phyloP scores from a whole-genome alignment of 2,888 invertebrate species.

The Apodemia hepburni region DNA sequence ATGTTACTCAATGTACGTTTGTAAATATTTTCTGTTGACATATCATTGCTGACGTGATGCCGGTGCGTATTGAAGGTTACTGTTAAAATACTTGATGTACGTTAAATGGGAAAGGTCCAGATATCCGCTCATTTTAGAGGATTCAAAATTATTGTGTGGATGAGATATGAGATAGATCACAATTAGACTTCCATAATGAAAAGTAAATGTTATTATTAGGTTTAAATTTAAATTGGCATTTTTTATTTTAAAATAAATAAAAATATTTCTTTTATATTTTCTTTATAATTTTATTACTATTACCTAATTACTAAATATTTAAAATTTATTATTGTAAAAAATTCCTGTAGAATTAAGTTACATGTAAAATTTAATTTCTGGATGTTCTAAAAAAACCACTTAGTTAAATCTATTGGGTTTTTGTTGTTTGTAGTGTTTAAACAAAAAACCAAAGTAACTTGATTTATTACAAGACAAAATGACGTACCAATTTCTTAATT shows the following conservation, averaged over 20 bases:
- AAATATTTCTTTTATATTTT: background rate
- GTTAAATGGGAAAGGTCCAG: background rate
- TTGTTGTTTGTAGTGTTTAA: no score
- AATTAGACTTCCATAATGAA: no score
- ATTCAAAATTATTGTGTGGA: background rate
- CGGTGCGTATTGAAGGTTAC: background rate
- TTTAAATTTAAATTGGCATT: no score
- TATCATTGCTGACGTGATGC: conserved; percentile 41
- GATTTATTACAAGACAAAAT: no score
- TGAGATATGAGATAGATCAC: background rate
- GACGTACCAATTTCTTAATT: no score
- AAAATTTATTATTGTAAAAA: background rate
- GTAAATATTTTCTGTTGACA: conserved; percentile 62
- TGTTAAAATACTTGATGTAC: conserved; percentile 5
- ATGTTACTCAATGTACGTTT: conserved; percentile 53
- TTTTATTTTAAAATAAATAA: no score
- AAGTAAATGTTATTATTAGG: no score
- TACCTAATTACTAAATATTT: background rate
- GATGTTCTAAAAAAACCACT: no score
- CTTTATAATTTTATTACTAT: background rate
- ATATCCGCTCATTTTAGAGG: background rate
- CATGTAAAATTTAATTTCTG: background rate
- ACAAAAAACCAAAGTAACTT: no score
- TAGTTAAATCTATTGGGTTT: no score
- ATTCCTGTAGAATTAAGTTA: background rate